Percentiles rank a stretch among this genome's conserved stretches.
Conservation (phyloP, 2,797 vertebrate genomes). For the Acridotheres tristis region DNA sequence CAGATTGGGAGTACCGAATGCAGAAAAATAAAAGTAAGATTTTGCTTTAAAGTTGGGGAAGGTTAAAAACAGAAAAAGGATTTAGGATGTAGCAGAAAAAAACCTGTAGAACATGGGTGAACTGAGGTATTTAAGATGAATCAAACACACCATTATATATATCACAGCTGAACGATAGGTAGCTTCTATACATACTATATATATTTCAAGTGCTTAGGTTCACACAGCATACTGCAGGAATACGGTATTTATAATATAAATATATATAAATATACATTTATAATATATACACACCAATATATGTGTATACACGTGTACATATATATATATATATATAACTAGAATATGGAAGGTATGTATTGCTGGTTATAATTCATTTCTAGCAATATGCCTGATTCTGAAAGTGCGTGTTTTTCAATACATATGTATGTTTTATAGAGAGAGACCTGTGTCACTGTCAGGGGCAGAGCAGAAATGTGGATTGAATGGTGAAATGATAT, state of each 20-base stretch:
- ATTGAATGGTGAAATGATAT: slow-evolving; percentile 18
- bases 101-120: neutral
- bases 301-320: rapidly evolving
- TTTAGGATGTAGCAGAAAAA: neutral
- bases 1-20: neutral
- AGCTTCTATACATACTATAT: neutral
- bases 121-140: neutral
- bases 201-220: neutral
- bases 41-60: neutral
- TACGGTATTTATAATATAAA: neutral
- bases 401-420: neutral
- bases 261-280: neutral
- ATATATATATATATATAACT: neutral
- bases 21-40: neutral
- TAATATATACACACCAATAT: too few species aligned
- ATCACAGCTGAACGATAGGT: neutral
- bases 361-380: neutral
- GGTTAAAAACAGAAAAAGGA: neutral
- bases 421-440: neutral
- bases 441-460: slow-evolving; percentile 5
- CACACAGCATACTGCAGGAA: neutral
- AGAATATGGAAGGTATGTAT: neutral
- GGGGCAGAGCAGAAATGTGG: slow-evolving; percentile 14
- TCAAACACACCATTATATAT: neutral
- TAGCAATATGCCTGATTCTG: neutral